Base-by-base conservation (phyloP, 2,113 vertebrate species). In the Gracilinanus agilis region DNA sequence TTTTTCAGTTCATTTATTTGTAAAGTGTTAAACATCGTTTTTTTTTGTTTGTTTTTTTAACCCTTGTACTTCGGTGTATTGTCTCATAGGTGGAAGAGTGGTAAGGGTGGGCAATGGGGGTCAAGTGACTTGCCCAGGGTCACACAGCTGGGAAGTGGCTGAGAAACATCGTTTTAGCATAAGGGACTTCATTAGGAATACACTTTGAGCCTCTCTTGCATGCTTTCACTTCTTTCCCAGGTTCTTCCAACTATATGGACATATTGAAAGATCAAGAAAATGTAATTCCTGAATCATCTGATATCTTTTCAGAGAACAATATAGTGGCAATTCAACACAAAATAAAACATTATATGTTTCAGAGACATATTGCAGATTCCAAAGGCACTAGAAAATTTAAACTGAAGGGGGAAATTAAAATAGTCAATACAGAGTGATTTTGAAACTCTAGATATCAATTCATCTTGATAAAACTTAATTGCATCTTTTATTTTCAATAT, bases 371-470 rank as follows among this genome's bases (percentile, higher is more conserved):
- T 95, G 90, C 90, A 92, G 95, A 98, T 97, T 95, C 96, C 90
- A 92, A 95, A 93, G 7, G 54, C 55, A 93, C 16, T 58, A 93
- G 96, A 97, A 96, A 83, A 96, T 96, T 96, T 96, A 98, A 97
- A 93, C 61, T 96, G 95, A 95, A 97, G 97, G 90, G 96, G 96
- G 97, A 97, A 98, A 98, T 98, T 97, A 97, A 98, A 98, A 97
- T 91, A 95, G 44, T 9, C 54, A 54, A 94, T 96, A 97, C 93
- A 96, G 0, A 92, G 90, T 93, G 75, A 94, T 44, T 96, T 55
- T 97, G 94, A 97, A 93, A 95, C 34, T 92, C 94, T 29, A 97
- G 96, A 98, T 97, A 98, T 95, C 95, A 96, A 97, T 94, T 95
- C 92, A 97, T 97, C 96, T 95, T 90, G 95, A 95, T 90, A 97